Conservation (phyloP, 1,140 invertebrate species). For the Teleogryllus occipitalis region DNA sequence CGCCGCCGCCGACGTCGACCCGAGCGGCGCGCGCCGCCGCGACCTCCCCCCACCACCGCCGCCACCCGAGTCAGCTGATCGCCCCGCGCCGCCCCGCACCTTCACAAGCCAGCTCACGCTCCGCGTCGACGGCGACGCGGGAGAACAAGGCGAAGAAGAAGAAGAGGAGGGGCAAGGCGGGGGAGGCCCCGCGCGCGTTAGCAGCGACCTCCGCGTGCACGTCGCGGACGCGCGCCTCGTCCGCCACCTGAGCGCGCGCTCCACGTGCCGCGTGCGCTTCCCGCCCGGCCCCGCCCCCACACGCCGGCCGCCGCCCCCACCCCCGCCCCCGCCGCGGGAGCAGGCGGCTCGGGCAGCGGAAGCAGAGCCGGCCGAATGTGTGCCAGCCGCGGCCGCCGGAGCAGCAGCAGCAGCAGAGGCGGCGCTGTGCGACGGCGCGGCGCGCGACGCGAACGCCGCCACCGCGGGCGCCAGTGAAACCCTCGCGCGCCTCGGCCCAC, state of each 20-base stretch:
- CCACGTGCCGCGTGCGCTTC: neutral
- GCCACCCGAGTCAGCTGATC: neutral
- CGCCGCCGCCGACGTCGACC: slow-evolving; percentile 3
- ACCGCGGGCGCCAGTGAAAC: neutral
- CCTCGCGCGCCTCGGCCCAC: neutral
- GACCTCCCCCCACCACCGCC: neutral
- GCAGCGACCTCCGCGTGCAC: neutral
- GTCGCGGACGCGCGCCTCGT: neutral
- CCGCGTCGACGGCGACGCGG: neutral
- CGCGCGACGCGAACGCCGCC: too few relatives aligned
- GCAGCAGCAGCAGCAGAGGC: neutral
- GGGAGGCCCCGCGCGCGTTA: neutral
- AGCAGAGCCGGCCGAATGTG: too few relatives aligned
- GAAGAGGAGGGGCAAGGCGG: neutral
- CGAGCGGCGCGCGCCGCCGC: neutral
- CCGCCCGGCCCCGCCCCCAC: too few relatives aligned
- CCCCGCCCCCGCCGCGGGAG: too few relatives aligned
- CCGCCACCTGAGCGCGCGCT: neutral
- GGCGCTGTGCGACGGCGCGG: too few relatives aligned
- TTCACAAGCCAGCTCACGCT: neutral
- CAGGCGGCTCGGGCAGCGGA: too few relatives aligned
- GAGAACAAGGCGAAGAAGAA: too few relatives aligned
- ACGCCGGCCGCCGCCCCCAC: too few relatives aligned
- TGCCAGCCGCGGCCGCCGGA: neutral
- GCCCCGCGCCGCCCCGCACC: neutral